Base-by-base conservation (phyloP, 1,140 invertebrate species). In the Thaumetopoea pityocampa region DNA sequence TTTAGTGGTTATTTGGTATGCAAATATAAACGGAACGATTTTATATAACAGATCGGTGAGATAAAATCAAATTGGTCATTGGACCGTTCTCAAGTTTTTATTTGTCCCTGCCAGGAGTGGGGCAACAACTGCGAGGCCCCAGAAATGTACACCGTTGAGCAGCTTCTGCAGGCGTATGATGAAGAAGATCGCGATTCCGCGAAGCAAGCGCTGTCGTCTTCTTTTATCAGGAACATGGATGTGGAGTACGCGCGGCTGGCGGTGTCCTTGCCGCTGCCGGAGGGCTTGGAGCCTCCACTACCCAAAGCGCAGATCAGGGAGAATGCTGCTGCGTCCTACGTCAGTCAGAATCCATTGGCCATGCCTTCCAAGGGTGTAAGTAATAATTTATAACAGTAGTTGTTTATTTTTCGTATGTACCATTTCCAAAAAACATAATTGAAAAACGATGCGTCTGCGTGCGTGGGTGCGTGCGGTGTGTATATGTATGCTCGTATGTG, bases 221-320 rank as follows among this genome's bases (percentile, higher is more conserved):
- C 96, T 1, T 97, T 98, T 68, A 97, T 98, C 36, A 93, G 94
- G 47, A 94, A 96, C 60, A 96, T 98, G 95, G 96, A 98, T 72
- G 93, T 97, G 14, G 96, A 97, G 64, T 98, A 97, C 79, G 89
- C 95, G 0, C 90, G 92, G 60, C 80, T 98, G 33, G 94, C 95
- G 0, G 82, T 92, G 48, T 90, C 91, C 51, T 86, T 97, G 57
- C 91, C 90, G 10, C 71, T 95, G 46, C 94, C 93, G 0, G 85
- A 90, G 55, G 87, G 87, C 0, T 73, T 87, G n/a, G 85, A 88
- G 23, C 79, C 87, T 4, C 73, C 87, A 1, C n/a, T n/a, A n/a
- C 87, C 88, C 3, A 90, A 88, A 34, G 87, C 88, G 19, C 85
- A 85, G 45, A 87, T 92, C 9, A 72, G 89, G 37, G 88, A 91